A percentile compares a stretch with the other conserved stretches of the same genome.
Evolutionary conservation across 2,797 vertebrate species (phyloP).

Genomic region (Taeniopygia guttata): DNA sequence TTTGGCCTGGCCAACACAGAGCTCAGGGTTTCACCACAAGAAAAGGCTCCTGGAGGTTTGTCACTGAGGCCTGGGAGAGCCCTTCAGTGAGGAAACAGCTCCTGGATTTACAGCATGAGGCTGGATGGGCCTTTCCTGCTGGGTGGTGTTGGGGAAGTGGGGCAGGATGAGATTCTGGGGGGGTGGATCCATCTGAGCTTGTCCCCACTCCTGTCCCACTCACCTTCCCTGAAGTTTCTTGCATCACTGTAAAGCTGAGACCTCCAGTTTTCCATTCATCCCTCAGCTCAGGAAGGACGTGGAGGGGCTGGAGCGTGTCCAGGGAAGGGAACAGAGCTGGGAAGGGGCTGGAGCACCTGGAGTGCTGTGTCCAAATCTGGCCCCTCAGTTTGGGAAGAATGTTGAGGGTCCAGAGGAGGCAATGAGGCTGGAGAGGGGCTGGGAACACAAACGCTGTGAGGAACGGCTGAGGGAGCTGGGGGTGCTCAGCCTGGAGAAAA

Average conservation of each 20-base stretch:
- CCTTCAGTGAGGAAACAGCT: not conserved
- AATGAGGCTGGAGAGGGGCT: too few species aligned
- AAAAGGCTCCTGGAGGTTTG: slow-evolving; percentile 19
- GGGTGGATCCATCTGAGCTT: not conserved
- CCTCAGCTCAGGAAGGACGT: too few species aligned
- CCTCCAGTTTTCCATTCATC: not conserved
- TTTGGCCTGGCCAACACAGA: not conserved
- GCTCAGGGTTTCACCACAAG: not conserved
- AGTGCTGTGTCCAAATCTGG: too few species aligned
- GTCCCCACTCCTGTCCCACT: not conserved
- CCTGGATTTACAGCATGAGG: not conserved
- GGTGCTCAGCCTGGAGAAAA: too few species aligned
- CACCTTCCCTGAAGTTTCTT: not conserved
- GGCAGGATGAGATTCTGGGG: not conserved
- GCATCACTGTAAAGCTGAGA: not conserved
- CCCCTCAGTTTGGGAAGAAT: too few species aligned
- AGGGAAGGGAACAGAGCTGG: rapidly evolving
- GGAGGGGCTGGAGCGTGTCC: rapidly evolving
- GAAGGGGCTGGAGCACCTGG: not conserved
- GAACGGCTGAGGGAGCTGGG: too few species aligned
- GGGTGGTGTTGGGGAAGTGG: rapidly evolving
- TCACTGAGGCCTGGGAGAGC: not conserved
- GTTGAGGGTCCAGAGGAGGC: too few species aligned
- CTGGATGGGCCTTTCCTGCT: rapidly evolving
- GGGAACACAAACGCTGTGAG: too few species aligned